Percentiles rank a stretch among this genome's conserved stretches.
phyloP scores from a whole-genome alignment of 2,797 vertebrate genomes.

The Lateolabrax maculatus region DNA sequence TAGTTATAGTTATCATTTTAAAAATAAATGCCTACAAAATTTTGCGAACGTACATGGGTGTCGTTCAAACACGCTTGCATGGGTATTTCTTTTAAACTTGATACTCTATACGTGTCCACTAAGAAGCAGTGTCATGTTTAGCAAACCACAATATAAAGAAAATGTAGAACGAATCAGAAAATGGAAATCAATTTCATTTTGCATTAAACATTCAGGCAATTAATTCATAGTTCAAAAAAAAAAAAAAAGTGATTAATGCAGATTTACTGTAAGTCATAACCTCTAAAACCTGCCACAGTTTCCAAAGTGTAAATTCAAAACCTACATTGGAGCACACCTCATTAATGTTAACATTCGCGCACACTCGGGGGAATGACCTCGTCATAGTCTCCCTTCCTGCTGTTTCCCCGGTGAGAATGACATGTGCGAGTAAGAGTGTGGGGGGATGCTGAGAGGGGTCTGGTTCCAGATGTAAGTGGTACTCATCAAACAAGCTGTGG shows the following conservation, averaged over 20 bases:
- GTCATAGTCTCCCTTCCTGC: slow-evolving; percentile 21
- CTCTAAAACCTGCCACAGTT: background rate
- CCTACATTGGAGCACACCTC: background rate
- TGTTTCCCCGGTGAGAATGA: slow-evolving; percentile 63
- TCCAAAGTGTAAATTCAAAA: background rate
- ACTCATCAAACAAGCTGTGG: slow-evolving; percentile 61
- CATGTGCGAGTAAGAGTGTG: slow-evolving; percentile 25
- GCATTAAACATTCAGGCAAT: background rate
- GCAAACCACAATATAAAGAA: background rate
- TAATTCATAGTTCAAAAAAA: background rate
- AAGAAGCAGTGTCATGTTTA: no score
- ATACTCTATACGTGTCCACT: background rate
- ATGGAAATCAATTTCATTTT: background rate
- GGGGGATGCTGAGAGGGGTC: slow-evolving; percentile 27
- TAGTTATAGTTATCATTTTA: background rate
- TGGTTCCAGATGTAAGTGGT: slow-evolving; percentile 65
- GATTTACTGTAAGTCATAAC: background rate
- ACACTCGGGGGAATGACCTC: slow-evolving; percentile 40
- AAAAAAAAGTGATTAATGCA: background rate
- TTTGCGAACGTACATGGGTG: background rate
- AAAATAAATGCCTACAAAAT: background rate
- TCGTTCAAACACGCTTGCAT: no score
- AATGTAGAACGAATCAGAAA: background rate
- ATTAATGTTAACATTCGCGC: slow-evolving; percentile 8
- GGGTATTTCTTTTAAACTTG: no score